Percentiles rank a stretch among this genome's conserved stretches.
phyloP scores from a whole-genome alignment of 2,888 invertebrate species.

The Pristionchus arcanus region DNA sequence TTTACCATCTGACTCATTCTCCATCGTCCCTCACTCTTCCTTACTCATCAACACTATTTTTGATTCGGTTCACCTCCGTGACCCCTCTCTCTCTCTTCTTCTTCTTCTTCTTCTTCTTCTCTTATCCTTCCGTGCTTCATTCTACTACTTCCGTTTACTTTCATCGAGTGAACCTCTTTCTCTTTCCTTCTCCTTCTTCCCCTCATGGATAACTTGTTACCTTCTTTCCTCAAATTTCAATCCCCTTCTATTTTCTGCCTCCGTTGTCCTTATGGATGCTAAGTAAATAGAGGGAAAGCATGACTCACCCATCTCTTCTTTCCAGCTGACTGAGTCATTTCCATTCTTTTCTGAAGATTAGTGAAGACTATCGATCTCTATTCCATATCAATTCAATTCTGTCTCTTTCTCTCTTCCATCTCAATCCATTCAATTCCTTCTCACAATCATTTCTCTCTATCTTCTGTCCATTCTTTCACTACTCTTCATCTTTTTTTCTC shows the following conservation, averaged over 20 bases:
- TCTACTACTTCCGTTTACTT: conserved; percentile 44
- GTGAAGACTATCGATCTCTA: not conserved
- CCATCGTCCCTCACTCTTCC: not conserved
- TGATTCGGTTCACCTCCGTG: not conserved
- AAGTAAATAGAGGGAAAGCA: conserved; percentile 29
- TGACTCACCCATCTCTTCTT: conserved; percentile 14
- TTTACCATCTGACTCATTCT: conserved; percentile 11
- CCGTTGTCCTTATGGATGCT: conserved; percentile 23
- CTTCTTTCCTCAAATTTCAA: conserved; percentile 26
- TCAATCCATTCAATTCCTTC: not conserved
- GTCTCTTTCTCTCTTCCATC: conserved; percentile 16
- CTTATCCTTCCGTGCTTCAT: conserved; percentile 7
- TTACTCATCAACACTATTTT: conserved; percentile 28
- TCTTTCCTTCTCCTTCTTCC: conserved; percentile 26
- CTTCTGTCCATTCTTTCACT: not conserved
- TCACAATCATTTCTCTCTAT: not conserved
- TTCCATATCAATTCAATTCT: conserved; percentile 12
- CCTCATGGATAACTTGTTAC: conserved; percentile 25
- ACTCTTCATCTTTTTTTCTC: conserved; percentile 9
- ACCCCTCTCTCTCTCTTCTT: no score
- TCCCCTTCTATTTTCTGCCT: not conserved
- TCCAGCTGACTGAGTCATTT: not conserved
- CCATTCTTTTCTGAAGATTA: not conserved
- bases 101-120: not conserved
- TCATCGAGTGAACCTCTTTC: conserved; percentile 53